Conservation (phyloP, 2,888 invertebrate species). For the Fragum sueziense region DNA sequence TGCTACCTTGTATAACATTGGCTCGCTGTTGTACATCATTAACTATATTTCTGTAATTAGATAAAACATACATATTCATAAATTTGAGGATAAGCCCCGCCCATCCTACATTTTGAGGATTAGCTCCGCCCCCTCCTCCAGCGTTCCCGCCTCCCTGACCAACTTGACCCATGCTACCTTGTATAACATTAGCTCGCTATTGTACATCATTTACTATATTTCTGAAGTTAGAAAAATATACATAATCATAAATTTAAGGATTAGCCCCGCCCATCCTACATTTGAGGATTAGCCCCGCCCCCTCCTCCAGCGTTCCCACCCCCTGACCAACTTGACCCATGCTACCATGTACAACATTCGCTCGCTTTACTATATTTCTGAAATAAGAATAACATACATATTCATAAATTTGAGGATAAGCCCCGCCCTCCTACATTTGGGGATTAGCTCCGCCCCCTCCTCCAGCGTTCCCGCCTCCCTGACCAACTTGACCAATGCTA, state of each 20-base stretch:
- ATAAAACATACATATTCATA: too few relatives aligned
- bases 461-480: constrained; percentile 51
- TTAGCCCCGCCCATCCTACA: too few relatives aligned
- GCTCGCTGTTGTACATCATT: constrained; percentile 70
- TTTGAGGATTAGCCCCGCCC: constrained; percentile 59
- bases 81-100: too few relatives aligned
- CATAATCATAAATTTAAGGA: too few relatives aligned
- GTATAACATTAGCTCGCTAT: constrained; percentile 62
- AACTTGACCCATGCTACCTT: constrained; percentile 53
- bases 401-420: too few relatives aligned
- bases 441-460: constrained; percentile 60
- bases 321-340: constrained; percentile 51
- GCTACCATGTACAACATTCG: constrained; percentile 59
- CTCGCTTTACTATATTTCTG: constrained; percentile 67
- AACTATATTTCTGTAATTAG: constrained; percentile 67
- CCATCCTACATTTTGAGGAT: too few relatives aligned
- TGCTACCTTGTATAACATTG: constrained; percentile 57
- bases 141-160: constrained; percentile 51
- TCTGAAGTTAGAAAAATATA: too few relatives aligned
- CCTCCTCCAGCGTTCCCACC: constrained; percentile 56
- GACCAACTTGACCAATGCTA: constrained; percentile 51
- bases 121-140: constrained; percentile 58
- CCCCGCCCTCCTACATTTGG: constrained; percentile 63
- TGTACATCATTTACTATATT: constrained; percentile 70
- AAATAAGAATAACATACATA: too few relatives aligned